A percentile compares a stretch with the other conserved stretches of the same genome.
These are phyloP conservation scores for Tympanoctomys barrerae DNA, from an alignment of 2,797 vertebrate genomes.

Conservation along the genomic window DNA sequence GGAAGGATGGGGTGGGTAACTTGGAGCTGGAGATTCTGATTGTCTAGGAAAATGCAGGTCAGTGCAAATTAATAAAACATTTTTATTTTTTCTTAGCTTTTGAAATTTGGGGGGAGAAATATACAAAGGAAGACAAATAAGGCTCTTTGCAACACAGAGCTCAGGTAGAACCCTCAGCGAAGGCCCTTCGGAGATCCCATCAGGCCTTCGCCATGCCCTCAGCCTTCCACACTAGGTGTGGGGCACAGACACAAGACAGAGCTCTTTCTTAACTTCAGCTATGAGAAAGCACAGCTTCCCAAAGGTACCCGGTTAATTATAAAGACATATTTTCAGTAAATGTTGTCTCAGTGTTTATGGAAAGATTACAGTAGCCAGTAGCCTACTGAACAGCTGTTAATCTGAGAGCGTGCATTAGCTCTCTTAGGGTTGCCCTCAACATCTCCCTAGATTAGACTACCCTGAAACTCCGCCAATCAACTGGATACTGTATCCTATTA, in stretches of 20 bases:
- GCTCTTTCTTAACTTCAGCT: not conserved
- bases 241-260: not conserved
- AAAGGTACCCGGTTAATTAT: not conserved
- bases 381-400: not conserved
- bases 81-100: not conserved
- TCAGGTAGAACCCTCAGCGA: not conserved
- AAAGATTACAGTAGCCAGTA: not conserved
- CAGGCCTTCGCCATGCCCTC: not conserved
- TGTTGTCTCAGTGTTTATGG: not conserved
- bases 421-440: not conserved
- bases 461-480: not conserved
- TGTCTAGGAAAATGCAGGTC: not conserved
- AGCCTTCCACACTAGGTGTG: not conserved
- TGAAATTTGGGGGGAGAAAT: not conserved
- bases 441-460: not conserved
- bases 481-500: not conserved
- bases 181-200: not conserved
- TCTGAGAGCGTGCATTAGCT: not conserved
- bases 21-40: not conserved
- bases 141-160: not conserved
- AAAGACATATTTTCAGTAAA: conserved; percentile 8
- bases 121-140: conserved; percentile 23
- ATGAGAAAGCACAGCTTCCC: not conserved
- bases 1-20: not conserved
- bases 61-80: conserved; percentile 6